Percentiles rank a stretch among this genome's conserved stretches.
Evolutionary conservation across 2,888 invertebrate genomes (phyloP).

Genomic region (Phyto melanocephala): DNA sequence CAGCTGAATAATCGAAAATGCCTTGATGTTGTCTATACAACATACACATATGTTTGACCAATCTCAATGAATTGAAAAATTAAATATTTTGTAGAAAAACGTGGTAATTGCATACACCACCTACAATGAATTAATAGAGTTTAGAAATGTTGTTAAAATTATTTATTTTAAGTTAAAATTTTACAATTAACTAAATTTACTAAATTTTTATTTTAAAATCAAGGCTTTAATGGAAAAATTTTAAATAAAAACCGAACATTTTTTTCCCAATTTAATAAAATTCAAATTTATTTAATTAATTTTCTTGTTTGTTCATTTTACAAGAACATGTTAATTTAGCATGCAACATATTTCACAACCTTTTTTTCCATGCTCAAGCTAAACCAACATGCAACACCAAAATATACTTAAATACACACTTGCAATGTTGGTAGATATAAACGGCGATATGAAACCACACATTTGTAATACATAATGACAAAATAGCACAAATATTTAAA

Average conservation of each 20-base stretch:
- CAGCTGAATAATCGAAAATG: too few relatives aligned
- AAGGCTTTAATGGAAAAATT: not conserved
- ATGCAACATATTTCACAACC: slow-evolving; percentile 59
- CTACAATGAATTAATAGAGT: not conserved
- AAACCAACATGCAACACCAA: slow-evolving; percentile 48
- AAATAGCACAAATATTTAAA: slow-evolving; percentile 49
- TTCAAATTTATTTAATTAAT: not conserved
- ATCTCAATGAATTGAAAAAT: too few relatives aligned
- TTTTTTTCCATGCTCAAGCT: slow-evolving; percentile 23
- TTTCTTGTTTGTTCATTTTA: not conserved
- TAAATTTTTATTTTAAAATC: too few relatives aligned
- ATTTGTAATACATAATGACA: slow-evolving; percentile 28
- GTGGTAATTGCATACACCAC: not conserved
- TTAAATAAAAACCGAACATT: too few relatives aligned
- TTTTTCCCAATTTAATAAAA: not conserved
- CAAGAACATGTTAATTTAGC: slow-evolving; percentile 44
- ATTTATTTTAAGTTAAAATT: too few relatives aligned
- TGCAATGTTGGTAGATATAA: not conserved
- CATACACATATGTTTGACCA: too few relatives aligned
- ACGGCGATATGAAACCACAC: not conserved
- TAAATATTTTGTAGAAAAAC: too few relatives aligned
- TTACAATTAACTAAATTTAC: not conserved
- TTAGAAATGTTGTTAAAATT: too few relatives aligned
- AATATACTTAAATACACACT: not conserved
- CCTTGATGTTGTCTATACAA: too few relatives aligned